Evolutionary conservation across 30 jellyfish, hydroid and myxozoan genomes (phyloP), one percentile per base, ranked within the genome.

Genomic region (Cassiopea andromeda): DNA sequence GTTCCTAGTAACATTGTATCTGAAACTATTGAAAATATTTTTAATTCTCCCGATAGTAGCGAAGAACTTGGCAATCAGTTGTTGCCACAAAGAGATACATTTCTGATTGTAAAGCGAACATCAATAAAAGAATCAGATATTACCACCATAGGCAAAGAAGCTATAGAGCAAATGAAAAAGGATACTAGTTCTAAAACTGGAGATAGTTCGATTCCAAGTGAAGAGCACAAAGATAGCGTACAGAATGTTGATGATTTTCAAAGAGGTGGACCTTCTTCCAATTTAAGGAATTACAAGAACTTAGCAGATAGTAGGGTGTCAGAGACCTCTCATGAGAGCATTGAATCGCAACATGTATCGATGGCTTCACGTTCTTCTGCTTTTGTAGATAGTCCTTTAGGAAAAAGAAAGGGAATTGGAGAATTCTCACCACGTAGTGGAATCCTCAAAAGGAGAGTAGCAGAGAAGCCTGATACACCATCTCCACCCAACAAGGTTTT

Each of bases 401-500:
- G 27, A 64, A 64, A 5, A 14, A 64, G 15, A 64, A 64, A 64
- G 27, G 27, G 38, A 54, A 54, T 3, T 64, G 73, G 43, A 5
- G 79, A 70, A 18, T 70, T 12, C 16, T 94, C 98, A 1, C 98
- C 98, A 7, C 90, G 86, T 2, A 85, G 89, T 78, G 98, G 98
- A 18, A 94, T 94, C 64, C 87, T 94, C 47, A 94, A 90, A 69
- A 90, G 89, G 81, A 85, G 91, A 71, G 75, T 78, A 44, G 70
- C 58, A 57, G 92, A 89, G 57, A 66, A 77, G 69, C 82, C 46
- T 1, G 96, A 88, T 1, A 59, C 95, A 13, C 92, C 96, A 1
- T 94, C 98, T 47, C 98, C 98, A 1, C 96, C 98, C 13, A 89
- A 81, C 78, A 90, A 90, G 92, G 97, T 90, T 0, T 9, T 10